phyloP scores from a whole-genome alignment of 2,113 vertebrate species.

The Peromyscus californicus region DNA sequence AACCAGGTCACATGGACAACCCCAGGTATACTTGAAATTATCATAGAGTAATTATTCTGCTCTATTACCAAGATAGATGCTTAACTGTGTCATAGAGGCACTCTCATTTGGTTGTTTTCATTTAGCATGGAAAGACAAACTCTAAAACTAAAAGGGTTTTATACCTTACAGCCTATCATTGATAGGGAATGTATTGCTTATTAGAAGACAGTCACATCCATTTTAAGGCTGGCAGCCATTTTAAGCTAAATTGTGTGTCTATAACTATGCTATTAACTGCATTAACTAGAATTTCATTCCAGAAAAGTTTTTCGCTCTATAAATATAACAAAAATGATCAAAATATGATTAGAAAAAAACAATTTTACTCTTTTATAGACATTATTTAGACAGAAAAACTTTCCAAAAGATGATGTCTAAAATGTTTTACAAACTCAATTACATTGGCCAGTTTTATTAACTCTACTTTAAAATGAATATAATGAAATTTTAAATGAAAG shows the following conservation, averaged over 20 bases:
- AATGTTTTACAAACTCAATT: conserved; percentile 45
- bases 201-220: background rate
- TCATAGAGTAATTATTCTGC: background rate
- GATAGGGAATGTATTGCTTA: background rate
- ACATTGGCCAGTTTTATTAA: background rate
- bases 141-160: background rate
- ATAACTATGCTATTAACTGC: background rate
- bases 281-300: background rate
- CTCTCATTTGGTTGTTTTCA: background rate
- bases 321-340: conserved; percentile 34
- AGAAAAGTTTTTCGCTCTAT: background rate
- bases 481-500: conserved; percentile 61
- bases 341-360: conserved; percentile 6
- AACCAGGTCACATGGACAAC: background rate
- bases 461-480: background rate
- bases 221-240: background rate
- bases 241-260: background rate
- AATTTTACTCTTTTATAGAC: background rate
- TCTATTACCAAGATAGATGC: background rate
- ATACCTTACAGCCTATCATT: background rate
- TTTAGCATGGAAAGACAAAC: background rate
- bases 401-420: background rate
- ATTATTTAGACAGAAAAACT: background rate
- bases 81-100: background rate
- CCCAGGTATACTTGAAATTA: background rate